Evolutionary conservation across 2,113 vertebrate genomes (phyloP).

Genomic region (Drymodes brunneopygia): DNA sequence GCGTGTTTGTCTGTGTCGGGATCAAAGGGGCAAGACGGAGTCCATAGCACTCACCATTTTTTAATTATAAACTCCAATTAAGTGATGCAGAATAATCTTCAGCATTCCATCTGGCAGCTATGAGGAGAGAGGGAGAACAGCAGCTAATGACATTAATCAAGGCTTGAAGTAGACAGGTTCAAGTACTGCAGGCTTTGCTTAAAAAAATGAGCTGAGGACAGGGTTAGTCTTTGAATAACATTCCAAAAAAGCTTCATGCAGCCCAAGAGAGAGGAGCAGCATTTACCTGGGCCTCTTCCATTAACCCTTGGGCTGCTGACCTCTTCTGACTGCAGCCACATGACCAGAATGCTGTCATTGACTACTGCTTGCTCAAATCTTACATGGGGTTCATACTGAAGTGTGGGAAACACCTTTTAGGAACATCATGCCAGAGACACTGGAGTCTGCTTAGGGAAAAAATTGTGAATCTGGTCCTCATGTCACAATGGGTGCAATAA

Average conservation of each 20-base stretch:
- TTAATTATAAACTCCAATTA: constrained; percentile 64
- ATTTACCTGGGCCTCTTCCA: background rate
- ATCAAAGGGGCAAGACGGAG: background rate
- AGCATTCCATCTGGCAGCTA: constrained; percentile 46
- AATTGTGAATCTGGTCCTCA: background rate
- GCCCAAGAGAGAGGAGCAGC: background rate
- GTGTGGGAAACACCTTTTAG: background rate
- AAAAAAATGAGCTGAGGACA: background rate
- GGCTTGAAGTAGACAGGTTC: constrained; percentile 45
- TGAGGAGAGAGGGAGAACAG: background rate
- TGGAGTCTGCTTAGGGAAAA: background rate
- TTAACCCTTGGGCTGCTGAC: background rate
- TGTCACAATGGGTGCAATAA: background rate
- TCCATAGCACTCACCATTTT: constrained; percentile 1
- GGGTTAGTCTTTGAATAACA: background rate
- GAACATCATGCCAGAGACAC: background rate
- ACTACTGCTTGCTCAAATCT: background rate
- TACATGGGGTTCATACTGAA: background rate
- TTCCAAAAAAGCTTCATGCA: background rate
- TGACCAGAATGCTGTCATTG: background rate
- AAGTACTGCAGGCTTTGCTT: constrained; percentile 14
- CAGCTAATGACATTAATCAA: constrained; percentile 50
- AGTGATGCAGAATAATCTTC: constrained; percentile 48
- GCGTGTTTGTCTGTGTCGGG: constrained; percentile 20
- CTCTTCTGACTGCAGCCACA: background rate